Base-by-base conservation (phyloP, 1,140 invertebrate genomes). In the Solenopsis fugax region DNA sequence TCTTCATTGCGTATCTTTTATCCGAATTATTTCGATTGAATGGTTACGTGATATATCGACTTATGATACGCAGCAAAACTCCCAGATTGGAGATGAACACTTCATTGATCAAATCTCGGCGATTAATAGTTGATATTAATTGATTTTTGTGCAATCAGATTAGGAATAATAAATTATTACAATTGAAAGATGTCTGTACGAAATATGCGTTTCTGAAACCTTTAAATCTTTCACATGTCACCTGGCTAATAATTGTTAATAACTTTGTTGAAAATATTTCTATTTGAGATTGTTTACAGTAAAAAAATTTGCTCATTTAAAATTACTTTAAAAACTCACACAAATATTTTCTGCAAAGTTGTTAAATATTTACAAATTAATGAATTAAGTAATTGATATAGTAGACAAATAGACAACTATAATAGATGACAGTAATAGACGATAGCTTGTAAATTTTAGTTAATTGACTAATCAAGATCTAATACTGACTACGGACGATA, bases 371-470 rank as follows among this genome's bases (percentile, higher is more conserved):
- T 45, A 6, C 2, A 72, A 34, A 73, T 82, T 3, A 5, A 21
- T 67, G 7, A 5, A 24, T 84, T n/a, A 21, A 69, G 24, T 41
- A 48, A 21, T 34, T n/a, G 16, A 45, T 5, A 41, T 1, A 24
- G 12, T 80, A 21, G 21, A 7, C 41, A 1, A 24, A 6, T 80
- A 21, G 21, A 7, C 41, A 1, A 7, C 7, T 0, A 5, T 41
- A 41, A 6, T 41, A 41, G 4, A 7, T 41, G 4, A 41, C 7
- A 41, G 41, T 41, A 41, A 7, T 7, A 41, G 41, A 41, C 41
- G 24, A 50, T 4, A 21, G 60, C 81, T 85, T 71, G 52, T 90
- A 89, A 88, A 82, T 90, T 80, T 87, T 65, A 34, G 12, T 80
- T 88, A 88, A 77, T 84, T 88, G 82, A 56, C 1, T 12, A 24